Percentiles rank a stretch among this genome's conserved stretches.
Evolutionary conservation across 2,888 invertebrate genomes (phyloP).

Genomic region (Unio delphinus): DNA sequence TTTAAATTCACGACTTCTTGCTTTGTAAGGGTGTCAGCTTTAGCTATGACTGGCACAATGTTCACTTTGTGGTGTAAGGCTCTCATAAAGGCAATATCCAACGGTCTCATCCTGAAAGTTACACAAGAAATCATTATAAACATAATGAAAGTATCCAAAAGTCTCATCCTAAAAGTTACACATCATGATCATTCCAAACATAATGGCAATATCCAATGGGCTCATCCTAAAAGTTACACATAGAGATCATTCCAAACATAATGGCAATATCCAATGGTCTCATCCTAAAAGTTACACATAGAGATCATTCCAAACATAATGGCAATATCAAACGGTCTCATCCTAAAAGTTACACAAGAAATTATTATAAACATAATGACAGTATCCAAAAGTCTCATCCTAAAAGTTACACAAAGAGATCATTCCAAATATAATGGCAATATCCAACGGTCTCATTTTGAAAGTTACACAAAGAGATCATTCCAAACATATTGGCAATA

Average conservation of each 20-base stretch:
- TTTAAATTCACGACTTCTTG: slow-evolving; percentile 66
- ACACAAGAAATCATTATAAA: neutral
- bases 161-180: slow-evolving; percentile 10
- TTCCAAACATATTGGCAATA: no score
- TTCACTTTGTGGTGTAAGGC: slow-evolving; percentile 71
- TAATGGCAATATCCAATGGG: no score
- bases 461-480: slow-evolving; percentile 11
- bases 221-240: no score
- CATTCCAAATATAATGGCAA: slow-evolving; percentile 62
- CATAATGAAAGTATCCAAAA: no score
- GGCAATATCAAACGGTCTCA: no score
- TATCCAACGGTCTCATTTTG: slow-evolving; percentile 70
- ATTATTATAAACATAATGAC: slow-evolving; percentile 59
- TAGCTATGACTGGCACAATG: slow-evolving; percentile 71
- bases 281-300: no score
- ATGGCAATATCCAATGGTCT: no score
- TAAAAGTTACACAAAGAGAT: slow-evolving; percentile 28
- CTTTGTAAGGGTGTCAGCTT: slow-evolving; percentile 71
- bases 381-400: slow-evolving; percentile 70
- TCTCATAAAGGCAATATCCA: slow-evolving; percentile 71
- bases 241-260: no score
- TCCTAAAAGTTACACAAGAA: no score
- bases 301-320: no score
- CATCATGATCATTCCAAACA: no score
- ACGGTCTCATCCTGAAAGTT: slow-evolving; percentile 65